These are phyloP conservation scores for Lacanobia wlatinum DNA, from an alignment of 2,888 invertebrate species.

Conservation along the genomic window DNA sequence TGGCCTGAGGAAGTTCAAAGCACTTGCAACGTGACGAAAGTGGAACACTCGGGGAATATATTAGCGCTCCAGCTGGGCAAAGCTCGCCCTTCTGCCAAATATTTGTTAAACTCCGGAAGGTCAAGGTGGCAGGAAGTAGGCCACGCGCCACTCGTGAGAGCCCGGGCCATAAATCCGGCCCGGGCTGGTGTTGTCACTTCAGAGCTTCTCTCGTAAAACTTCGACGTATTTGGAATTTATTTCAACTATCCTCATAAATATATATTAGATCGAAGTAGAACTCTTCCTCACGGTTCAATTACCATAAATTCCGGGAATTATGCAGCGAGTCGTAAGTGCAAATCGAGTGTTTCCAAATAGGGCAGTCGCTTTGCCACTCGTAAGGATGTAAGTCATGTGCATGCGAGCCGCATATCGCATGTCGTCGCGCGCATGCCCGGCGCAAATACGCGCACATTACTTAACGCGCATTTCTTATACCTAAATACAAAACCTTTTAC, in stretches of 20 bases:
- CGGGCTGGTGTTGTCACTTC: conserved; percentile 56
- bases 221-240: conserved; percentile 55
- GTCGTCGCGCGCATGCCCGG: conserved; percentile 63
- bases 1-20: conserved; percentile 41
- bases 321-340: conserved; percentile 59
- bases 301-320: conserved; percentile 62
- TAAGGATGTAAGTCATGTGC: conserved; percentile 72
- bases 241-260: conserved; percentile 62
- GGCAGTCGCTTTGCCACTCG: conserved; percentile 51
- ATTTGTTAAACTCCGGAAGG: conserved; percentile 59
- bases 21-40: conserved; percentile 54
- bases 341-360: conserved; percentile 63
- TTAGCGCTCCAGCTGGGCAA: conserved; percentile 58
- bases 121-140: conserved; percentile 62
- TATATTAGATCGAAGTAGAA: conserved; percentile 50
- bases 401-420: conserved; percentile 73
- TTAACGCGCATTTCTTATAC: conserved; percentile 38
- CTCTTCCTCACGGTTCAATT: conserved; percentile 60
- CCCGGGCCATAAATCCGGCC: conserved; percentile 50
- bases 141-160: conserved; percentile 33
- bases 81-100: conserved; percentile 63
- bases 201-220: conserved; percentile 57
- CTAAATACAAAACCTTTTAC: conserved; percentile 34
- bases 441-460: conserved; percentile 24
- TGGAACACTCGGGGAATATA: conserved; percentile 60